phyloP scores from a whole-genome alignment of 2,113 vertebrate genomes.

The Climacteris rufus region DNA sequence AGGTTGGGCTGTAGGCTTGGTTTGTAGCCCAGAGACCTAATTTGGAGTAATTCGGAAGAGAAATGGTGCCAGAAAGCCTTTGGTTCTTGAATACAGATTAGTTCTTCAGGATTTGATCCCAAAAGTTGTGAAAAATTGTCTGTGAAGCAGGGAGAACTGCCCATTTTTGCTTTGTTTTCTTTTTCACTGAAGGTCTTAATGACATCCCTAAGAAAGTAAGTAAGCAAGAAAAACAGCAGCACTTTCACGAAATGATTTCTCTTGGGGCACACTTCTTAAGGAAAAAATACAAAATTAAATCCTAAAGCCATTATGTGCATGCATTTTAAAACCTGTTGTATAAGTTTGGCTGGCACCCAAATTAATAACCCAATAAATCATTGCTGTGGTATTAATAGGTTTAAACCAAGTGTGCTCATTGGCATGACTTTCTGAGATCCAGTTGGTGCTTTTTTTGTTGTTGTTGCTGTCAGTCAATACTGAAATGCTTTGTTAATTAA shows the following conservation, averaged over 20 bases:
- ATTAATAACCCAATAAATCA: conserved; percentile 39
- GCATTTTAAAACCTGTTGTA: neutral
- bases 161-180: neutral
- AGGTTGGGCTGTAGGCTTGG: neutral
- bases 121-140: neutral
- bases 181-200: neutral
- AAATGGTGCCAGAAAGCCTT: neutral
- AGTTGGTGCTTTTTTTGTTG: neutral
- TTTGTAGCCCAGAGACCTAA: conserved; percentile 37
- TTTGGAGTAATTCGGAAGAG: conserved; percentile 17
- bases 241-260: neutral
- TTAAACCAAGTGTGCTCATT: neutral
- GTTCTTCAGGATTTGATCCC: neutral
- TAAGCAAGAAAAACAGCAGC: neutral
- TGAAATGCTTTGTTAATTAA: conserved; percentile 34
- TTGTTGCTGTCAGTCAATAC: neutral
- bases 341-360: neutral
- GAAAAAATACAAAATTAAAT: neutral
- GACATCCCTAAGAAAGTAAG: neutral
- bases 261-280: neutral
- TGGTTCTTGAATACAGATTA: conserved; percentile 20
- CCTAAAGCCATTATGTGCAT: neutral
- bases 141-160: neutral
- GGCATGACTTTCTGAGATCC: neutral
- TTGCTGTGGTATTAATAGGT: neutral